Conservation (phyloP, 2,797 vertebrate genomes). For the Semaprochilodus insignis region DNA sequence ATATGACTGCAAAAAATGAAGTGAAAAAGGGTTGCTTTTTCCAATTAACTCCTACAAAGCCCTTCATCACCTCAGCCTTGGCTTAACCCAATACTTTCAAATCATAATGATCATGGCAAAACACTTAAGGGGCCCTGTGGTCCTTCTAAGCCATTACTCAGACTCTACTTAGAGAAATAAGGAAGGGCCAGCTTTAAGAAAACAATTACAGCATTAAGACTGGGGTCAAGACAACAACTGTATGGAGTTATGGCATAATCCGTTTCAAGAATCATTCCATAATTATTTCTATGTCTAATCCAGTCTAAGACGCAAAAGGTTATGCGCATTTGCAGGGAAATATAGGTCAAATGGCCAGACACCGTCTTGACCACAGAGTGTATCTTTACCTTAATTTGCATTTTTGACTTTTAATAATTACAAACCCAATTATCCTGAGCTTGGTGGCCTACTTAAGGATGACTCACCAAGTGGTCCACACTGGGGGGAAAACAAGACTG, state of each 20-base stretch:
- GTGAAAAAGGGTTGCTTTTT: constrained; percentile 40
- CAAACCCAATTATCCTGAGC: constrained; percentile 74
- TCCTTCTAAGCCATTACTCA: constrained; percentile 36
- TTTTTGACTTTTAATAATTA: constrained; percentile 81
- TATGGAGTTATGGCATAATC: constrained; percentile 74
- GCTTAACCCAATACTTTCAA: constrained; percentile 27
- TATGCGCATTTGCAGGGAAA: constrained; percentile 71
- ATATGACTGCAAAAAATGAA: background rate
- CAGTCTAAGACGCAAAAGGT: constrained; percentile 71
- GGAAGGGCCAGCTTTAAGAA: constrained; percentile 48
- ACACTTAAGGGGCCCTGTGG: constrained; percentile 24
- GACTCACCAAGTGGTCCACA: constrained; percentile 48
- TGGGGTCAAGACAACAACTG: constrained; percentile 61
- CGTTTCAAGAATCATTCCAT: constrained; percentile 64
- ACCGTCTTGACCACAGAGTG: constrained; percentile 67
- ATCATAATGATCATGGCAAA: constrained; percentile 30
- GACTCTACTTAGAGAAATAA: constrained; percentile 37
- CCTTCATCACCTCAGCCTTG: constrained; percentile 29
- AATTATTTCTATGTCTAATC: constrained; percentile 76
- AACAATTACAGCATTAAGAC: constrained; percentile 56
- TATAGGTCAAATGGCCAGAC: constrained; percentile 83
- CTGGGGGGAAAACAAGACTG: constrained; percentile 7
- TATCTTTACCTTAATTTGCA: constrained; percentile 75
- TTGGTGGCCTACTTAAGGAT: constrained; percentile 77
- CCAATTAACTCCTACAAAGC: constrained; percentile 43